Percentiles rank a stretch among this genome's conserved stretches.
Evolutionary conservation across 2,888 invertebrate genomes (phyloP).

Genomic region (Chrysolina haemoptera): DNA sequence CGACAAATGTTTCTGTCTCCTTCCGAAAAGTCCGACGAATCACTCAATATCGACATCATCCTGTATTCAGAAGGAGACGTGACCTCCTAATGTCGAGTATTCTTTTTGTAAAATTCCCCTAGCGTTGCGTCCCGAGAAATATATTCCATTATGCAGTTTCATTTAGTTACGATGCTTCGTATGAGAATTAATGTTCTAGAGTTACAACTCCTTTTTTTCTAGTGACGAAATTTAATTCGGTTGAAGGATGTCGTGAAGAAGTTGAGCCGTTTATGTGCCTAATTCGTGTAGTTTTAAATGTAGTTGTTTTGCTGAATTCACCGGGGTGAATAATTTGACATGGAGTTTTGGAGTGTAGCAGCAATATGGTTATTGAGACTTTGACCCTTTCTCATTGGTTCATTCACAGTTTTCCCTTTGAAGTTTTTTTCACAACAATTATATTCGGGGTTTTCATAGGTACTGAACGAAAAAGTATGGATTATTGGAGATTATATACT

Average conservation of each 20-base stretch:
- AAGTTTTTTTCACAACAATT: too few relatives aligned
- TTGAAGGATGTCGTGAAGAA: constrained; percentile 17
- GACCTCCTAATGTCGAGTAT: constrained; percentile 11
- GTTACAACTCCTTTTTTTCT: constrained; percentile 21
- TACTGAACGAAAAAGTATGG: too few relatives aligned
- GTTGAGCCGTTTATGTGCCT: constrained; percentile 23
- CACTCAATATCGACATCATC: not conserved
- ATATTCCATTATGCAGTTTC: constrained; percentile 34
- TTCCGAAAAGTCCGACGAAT: not conserved
- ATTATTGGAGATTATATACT: too few relatives aligned
- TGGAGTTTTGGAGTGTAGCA: constrained; percentile 7
- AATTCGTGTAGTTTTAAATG: constrained; percentile 27
- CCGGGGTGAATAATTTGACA: constrained; percentile 24
- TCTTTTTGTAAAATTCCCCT: constrained; percentile 31
- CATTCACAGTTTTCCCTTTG: too few relatives aligned
- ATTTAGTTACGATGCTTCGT: constrained; percentile 29
- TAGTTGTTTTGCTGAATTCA: constrained; percentile 24
- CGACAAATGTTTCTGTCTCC: too few relatives aligned
- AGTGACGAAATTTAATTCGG: constrained; percentile 24
- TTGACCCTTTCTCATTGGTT: too few relatives aligned
- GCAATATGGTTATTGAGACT: not conserved
- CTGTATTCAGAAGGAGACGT: not conserved
- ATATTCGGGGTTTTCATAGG: too few relatives aligned
- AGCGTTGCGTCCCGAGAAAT: constrained; percentile 28
- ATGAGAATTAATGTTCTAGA: constrained; percentile 32